Evolutionary conservation across 2,113 vertebrate species (phyloP).

Genomic region (Lycaon pictus): DNA sequence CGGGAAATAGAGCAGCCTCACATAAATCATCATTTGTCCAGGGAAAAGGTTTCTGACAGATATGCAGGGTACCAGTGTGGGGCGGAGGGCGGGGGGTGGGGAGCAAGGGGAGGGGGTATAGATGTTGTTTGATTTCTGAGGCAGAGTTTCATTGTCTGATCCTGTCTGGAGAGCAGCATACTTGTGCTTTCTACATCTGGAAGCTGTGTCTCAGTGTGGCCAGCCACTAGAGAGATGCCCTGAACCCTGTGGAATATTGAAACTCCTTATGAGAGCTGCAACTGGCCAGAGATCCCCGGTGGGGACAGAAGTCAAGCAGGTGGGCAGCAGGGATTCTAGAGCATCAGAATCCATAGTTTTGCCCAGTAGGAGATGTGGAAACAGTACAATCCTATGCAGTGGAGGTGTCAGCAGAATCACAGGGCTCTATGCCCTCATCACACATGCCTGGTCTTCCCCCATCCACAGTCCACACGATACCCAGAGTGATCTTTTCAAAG

Average conservation of each 20-base stretch:
- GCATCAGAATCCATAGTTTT: not conserved
- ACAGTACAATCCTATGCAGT: rapidly evolving
- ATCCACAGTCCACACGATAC: no score
- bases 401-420: not conserved
- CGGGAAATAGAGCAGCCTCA: conserved; percentile 58
- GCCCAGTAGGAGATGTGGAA: not conserved
- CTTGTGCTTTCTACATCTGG: not conserved
- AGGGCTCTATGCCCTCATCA: not conserved
- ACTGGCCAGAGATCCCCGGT: not conserved
- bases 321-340: not conserved
- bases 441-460: not conserved
- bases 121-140: conserved; percentile 46
- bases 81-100: no score
- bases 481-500: not conserved
- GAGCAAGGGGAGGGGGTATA: not conserved
- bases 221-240: not conserved
- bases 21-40: conserved; percentile 78
- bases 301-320: not conserved
- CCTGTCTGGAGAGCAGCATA: not conserved
- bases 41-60: conserved; percentile 73
- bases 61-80: not conserved
- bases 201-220: not conserved
- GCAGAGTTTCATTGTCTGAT: not conserved
- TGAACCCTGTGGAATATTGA: not conserved
- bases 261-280: not conserved